These are phyloP conservation scores for Philopedon plagiatum DNA, from an alignment of 2,888 invertebrate species.

Conservation along the genomic window DNA sequence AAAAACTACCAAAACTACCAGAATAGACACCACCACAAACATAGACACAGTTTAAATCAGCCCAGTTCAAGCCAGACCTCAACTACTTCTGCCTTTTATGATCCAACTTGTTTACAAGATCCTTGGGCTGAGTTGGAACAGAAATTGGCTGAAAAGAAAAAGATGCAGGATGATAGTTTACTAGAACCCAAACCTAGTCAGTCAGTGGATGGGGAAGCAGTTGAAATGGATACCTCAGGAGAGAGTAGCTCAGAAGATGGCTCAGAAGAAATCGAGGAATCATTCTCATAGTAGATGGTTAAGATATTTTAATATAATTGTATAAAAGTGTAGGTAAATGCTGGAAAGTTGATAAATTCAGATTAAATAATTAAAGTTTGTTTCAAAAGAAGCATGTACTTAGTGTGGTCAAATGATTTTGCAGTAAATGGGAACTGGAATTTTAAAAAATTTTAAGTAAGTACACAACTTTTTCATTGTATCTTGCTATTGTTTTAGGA, in stretches of 20 bases:
- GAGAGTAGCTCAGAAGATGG: constrained; percentile 9
- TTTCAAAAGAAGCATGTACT: too few relatives aligned
- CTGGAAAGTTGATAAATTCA: background rate
- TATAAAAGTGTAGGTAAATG: background rate
- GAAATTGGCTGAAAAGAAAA: constrained; percentile 4
- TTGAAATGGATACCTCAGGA: constrained; percentile 8
- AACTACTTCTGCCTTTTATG: constrained; percentile 21
- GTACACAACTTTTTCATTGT: too few relatives aligned
- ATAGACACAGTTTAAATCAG: background rate
- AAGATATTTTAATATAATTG: background rate
- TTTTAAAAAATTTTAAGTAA: too few relatives aligned
- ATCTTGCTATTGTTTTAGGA: too few relatives aligned
- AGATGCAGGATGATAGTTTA: background rate
- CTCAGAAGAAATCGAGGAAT: constrained; percentile 8
- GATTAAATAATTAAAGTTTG: too few relatives aligned
- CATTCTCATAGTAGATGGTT: constrained; percentile 19
- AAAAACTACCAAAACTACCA: background rate
- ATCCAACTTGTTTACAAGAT: constrained; percentile 34
- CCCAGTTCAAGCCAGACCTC: background rate
- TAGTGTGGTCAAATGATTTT: too few relatives aligned
- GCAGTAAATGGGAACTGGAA: too few relatives aligned
- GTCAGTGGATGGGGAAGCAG: background rate
- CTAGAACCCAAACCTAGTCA: background rate
- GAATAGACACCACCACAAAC: background rate
- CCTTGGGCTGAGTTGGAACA: constrained; percentile 41